Percentiles rank a stretch among this genome's conserved stretches.
These are phyloP conservation scores for Takifugu bimaculatus DNA, from an alignment of 2,113 vertebrate species.

Conservation along the genomic window DNA sequence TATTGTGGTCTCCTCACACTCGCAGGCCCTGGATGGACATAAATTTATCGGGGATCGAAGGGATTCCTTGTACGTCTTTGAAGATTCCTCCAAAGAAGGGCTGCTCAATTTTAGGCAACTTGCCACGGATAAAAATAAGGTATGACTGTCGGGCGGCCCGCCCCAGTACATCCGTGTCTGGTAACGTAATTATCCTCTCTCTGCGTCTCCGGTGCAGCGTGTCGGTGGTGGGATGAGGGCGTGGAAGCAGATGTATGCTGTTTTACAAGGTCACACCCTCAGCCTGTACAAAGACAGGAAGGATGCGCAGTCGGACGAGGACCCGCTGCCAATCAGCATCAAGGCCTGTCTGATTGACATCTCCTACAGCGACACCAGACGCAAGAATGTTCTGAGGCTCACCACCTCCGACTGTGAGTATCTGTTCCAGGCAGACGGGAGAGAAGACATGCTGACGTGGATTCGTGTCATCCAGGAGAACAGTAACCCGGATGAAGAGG, in stretches of 20 bases:
- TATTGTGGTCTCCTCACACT: neutral
- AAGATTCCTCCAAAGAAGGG: conserved; percentile 89
- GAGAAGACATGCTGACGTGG: conserved; percentile 95
- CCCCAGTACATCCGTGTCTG: neutral
- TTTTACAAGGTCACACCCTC: conserved; percentile 87
- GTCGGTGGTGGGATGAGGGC: conserved; percentile 88
- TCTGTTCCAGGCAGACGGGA: conserved; percentile 94
- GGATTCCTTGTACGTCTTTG: conserved; percentile 88
- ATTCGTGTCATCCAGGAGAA: conserved; percentile 93
- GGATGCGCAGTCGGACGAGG: conserved; percentile 83
- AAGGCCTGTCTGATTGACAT: conserved; percentile 96
- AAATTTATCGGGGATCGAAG: conserved; percentile 88
- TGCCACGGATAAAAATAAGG: conserved; percentile 91
- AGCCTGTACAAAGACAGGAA: conserved; percentile 92
- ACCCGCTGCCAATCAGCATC: conserved; percentile 89
- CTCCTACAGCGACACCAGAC: conserved; percentile 97
- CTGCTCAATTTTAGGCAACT: conserved; percentile 90
- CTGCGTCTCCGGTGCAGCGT: conserved; percentile 68
- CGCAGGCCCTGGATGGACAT: conserved; percentile 78
- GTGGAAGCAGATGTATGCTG: conserved; percentile 93
- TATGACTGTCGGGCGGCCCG: conserved; percentile 47
- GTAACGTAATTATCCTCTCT: neutral
- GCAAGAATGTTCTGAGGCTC: conserved; percentile 94
- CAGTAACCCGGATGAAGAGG: conserved; percentile 92
- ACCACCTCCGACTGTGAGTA: conserved; percentile 93